Conservation (phyloP, 2,888 invertebrate genomes). For the Fissipunctia ypsillon region DNA sequence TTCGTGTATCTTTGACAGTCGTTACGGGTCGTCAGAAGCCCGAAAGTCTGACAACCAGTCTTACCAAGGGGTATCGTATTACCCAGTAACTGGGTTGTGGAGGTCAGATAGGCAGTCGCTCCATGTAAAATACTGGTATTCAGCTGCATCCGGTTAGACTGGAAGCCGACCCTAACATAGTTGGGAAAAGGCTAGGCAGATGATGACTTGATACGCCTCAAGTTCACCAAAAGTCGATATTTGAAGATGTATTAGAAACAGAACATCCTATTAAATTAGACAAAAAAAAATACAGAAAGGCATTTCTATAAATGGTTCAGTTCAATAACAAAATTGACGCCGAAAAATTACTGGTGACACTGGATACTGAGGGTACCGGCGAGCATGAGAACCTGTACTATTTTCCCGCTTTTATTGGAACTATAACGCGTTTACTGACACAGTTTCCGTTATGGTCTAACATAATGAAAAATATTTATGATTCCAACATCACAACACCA, state of each 20-base stretch:
- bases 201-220: neutral
- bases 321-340: neutral
- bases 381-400: neutral
- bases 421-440: neutral
- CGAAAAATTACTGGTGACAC: neutral
- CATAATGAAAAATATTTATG: neutral
- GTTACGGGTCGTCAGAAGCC: too few species aligned
- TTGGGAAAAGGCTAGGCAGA: too few species aligned
- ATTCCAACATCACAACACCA: slow-evolving; percentile 1
- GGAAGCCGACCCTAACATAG: too few species aligned
- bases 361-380: neutral
- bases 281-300: neutral
- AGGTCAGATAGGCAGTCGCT: too few species aligned
- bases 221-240: neutral
- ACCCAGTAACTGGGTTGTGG: too few species aligned
- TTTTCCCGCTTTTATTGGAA: slow-evolving; percentile 3
- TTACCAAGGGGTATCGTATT: too few species aligned
- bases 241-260: neutral
- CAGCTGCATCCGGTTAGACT: too few species aligned
- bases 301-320: neutral
- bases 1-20: too few species aligned
- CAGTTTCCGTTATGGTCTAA: neutral
- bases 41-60: too few species aligned
- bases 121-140: too few species aligned
- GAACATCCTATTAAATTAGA: neutral